These are phyloP conservation scores for Perdita meconis DNA, from an alignment of 2,888 invertebrate species.

Conservation along the genomic window DNA sequence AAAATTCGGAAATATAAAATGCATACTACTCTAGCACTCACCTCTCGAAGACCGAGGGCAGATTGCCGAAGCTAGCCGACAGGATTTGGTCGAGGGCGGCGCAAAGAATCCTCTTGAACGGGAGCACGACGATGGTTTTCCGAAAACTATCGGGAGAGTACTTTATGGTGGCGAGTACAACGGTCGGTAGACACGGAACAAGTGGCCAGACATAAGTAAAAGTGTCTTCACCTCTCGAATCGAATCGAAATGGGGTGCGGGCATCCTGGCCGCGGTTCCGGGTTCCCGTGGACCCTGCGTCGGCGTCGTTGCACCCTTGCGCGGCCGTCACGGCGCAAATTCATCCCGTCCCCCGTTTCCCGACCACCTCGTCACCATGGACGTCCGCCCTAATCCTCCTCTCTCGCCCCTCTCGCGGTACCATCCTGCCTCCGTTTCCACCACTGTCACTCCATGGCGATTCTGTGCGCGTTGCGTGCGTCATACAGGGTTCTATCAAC, in stretches of 20 bases:
- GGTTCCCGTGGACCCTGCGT: constrained; percentile 73
- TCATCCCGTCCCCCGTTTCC: constrained; percentile 69
- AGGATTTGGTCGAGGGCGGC: neutral
- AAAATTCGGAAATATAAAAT: too few relatives aligned
- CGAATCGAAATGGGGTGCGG: constrained; percentile 77
- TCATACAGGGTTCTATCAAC: constrained; percentile 34
- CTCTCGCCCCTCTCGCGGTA: constrained; percentile 40
- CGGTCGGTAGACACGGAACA: constrained; percentile 47
- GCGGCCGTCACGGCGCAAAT: constrained; percentile 76
- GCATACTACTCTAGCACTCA: too few relatives aligned
- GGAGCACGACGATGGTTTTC: neutral
- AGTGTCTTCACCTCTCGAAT: constrained; percentile 76
- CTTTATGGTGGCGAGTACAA: constrained; percentile 14
- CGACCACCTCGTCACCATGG: constrained; percentile 54
- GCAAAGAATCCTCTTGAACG: constrained; percentile 2
- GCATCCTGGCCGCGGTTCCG: constrained; percentile 70
- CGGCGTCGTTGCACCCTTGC: constrained; percentile 77
- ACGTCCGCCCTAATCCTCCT: constrained; percentile 62
- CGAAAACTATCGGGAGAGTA: neutral
- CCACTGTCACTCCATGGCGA: constrained; percentile 39
- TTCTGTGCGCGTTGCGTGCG: constrained; percentile 36
- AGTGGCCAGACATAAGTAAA: constrained; percentile 69
- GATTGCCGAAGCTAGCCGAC: neutral
- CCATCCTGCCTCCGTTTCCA: constrained; percentile 40
- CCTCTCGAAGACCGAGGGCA: constrained; percentile 12